These are phyloP conservation scores for Trichonephila clavipes DNA, from an alignment of 1,140 invertebrate species.

Conservation along the genomic window DNA sequence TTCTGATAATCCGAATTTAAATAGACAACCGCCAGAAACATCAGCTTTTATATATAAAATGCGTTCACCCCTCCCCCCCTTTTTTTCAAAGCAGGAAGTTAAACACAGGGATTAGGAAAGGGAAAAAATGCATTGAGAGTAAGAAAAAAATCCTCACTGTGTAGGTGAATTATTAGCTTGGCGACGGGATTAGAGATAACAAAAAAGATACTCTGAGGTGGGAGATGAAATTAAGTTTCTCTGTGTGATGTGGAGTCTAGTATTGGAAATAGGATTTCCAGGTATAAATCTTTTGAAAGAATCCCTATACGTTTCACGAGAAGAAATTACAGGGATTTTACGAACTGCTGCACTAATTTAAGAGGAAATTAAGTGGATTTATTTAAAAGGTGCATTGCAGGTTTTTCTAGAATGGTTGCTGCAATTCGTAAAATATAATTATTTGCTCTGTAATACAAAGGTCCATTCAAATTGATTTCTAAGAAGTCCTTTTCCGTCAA, in stretches of 20 bases:
- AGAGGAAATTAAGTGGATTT: neutral
- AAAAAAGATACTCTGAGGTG: neutral
- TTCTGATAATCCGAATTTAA: conserved; percentile 25
- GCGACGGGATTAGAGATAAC: neutral
- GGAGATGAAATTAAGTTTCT: neutral
- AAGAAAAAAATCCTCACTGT: neutral
- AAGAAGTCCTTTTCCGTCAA: no score
- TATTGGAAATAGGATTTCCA: neutral
- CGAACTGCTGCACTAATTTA: neutral
- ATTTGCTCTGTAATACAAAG: no score
- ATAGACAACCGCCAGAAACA: conserved; percentile 23
- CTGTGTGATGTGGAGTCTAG: neutral
- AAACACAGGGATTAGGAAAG: conserved; percentile 2
- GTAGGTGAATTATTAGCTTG: conserved; percentile 27
- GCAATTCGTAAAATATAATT: no score
- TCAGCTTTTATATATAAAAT: neutral
- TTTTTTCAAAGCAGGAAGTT: conserved; percentile 15
- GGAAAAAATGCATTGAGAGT: neutral
- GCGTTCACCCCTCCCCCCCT: neutral
- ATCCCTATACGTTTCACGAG: neutral
- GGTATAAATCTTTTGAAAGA: neutral
- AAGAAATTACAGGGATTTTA: neutral
- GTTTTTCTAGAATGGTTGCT: no score
- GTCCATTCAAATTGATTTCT: no score
- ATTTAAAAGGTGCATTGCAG: no score